Percentiles rank a stretch among this genome's conserved stretches.
phyloP scores from a whole-genome alignment of 2,888 invertebrate genomes.

The Diloba caeruleocephala region DNA sequence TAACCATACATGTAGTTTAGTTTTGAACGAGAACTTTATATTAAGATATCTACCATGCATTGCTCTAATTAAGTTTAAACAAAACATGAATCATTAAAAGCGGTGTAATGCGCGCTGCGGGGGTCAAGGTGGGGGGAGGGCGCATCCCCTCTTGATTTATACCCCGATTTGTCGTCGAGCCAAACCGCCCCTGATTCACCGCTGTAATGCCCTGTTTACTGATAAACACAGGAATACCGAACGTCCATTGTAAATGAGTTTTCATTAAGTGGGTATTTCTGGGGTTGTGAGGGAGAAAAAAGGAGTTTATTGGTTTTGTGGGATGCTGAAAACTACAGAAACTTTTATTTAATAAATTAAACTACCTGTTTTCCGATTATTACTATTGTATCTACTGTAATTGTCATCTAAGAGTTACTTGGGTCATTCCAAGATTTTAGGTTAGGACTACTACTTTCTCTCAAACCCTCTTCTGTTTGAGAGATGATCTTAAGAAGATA shows the following conservation, averaged over 20 bases:
- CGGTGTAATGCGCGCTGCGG: constrained; percentile 44
- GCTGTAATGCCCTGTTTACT: constrained; percentile 58
- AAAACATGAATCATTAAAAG: constrained; percentile 63
- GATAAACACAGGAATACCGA: constrained; percentile 54
- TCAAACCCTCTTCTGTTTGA: too few species aligned
- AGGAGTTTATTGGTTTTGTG: constrained; percentile 6
- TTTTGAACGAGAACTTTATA: too few species aligned
- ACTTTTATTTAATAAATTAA: neutral
- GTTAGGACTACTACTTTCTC: too few species aligned
- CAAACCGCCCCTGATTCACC: constrained; percentile 71
- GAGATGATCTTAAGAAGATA: too few species aligned
- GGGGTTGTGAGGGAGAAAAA: neutral
- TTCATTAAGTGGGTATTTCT: constrained; percentile 43
- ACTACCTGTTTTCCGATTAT: neutral
- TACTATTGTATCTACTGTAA: too few species aligned
- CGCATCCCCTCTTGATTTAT: constrained; percentile 68
- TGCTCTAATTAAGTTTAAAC: constrained; percentile 59
- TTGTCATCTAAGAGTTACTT: too few species aligned
- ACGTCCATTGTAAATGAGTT: constrained; percentile 49
- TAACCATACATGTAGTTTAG: too few species aligned
- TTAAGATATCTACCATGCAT: constrained; percentile 42
- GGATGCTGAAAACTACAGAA: neutral
- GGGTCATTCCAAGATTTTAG: too few species aligned
- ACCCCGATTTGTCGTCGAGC: constrained; percentile 73
- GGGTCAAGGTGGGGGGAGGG: constrained; percentile 20